Base-by-base conservation (phyloP, 2,888 invertebrate species). In the Hipparchia semele region DNA sequence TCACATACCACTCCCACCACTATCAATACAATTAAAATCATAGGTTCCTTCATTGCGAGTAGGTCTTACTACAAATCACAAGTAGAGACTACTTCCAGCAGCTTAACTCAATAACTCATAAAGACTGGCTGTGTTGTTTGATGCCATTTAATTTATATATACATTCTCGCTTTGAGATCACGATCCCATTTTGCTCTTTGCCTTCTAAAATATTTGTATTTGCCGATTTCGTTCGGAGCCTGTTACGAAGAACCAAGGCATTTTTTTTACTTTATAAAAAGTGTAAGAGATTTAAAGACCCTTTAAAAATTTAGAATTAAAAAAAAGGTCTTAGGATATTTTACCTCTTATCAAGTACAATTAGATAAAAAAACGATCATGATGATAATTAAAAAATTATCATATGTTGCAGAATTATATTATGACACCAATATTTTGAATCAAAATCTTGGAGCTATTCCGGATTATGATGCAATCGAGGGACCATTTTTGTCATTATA, bases 1-100 rank as follows among this genome's bases (percentile, higher is more conserved):
- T 33, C 70, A 59, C n/a, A 73, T 33, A 66, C 10, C 49, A 60
- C 58, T 7, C 53, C 13, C 60, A 62, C 69, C 45, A 56, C 51
- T 12, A 61, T 7, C 12, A 56, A 54, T 23, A 39, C 45, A 60
- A 64, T 49, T 7, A 65, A 64, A 6, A 54, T 6, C 56, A 39
- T 13, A 33, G 6, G 1, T 61, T 59, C 53, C 49, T 33, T 70
- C 62, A 70, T 70, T 61, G 51, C 53, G 53, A 49, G 5, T 7
- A 49, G 1, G 49, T 49, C 49, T 49, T 49, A 49, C 6, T 49
- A 49, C 13, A 33, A 60, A 60, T 60, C 51, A 33, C 60, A 33
- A 60, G 7, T 45, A 2, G 51, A 61, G 45, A 6, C 60, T 59
- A 39, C 51, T 49, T 39, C 13, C 8, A 59, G 49, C n/a, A 59